A percentile compares a stretch with the other conserved stretches of the same genome.
phyloP scores from a whole-genome alignment of 2,113 vertebrate genomes.

The Engraulis encrasicolus region DNA sequence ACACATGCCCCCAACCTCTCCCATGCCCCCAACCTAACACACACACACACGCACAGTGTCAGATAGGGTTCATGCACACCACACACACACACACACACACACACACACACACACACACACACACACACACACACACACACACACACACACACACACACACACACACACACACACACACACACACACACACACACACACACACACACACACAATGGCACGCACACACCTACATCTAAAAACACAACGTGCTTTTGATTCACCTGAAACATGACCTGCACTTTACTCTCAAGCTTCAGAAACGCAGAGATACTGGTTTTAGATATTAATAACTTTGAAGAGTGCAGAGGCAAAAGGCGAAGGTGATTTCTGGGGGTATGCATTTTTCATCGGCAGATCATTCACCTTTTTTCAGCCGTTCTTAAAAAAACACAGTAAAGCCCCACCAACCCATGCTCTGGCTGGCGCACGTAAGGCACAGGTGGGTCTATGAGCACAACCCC shows the following conservation, averaged over 20 bases:
- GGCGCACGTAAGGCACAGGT: constrained; percentile 63
- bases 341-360: constrained; percentile 52
- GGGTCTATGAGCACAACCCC: no score
- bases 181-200: not conserved
- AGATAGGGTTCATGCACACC: no score
- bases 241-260: constrained; percentile 54
- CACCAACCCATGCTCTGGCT: constrained; percentile 53
- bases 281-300: constrained; percentile 48
- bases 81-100: not conserved
- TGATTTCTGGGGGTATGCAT: constrained; percentile 65
- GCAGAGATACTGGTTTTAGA: constrained; percentile 14
- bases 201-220: not conserved
- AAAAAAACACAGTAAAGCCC: constrained; percentile 58
- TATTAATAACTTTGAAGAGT: constrained; percentile 66
- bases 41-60: no score
- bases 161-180: not conserved
- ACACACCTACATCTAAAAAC: constrained; percentile 48
- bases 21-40: no score
- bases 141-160: not conserved
- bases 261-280: constrained; percentile 57
- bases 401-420: constrained; percentile 45
- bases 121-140: not conserved
- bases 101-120: not conserved
- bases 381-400: constrained; percentile 60
- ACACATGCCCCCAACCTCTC: no score